Base-by-base conservation (phyloP, 2,113 vertebrate genomes). In the Rousettus leschenaultii region DNA sequence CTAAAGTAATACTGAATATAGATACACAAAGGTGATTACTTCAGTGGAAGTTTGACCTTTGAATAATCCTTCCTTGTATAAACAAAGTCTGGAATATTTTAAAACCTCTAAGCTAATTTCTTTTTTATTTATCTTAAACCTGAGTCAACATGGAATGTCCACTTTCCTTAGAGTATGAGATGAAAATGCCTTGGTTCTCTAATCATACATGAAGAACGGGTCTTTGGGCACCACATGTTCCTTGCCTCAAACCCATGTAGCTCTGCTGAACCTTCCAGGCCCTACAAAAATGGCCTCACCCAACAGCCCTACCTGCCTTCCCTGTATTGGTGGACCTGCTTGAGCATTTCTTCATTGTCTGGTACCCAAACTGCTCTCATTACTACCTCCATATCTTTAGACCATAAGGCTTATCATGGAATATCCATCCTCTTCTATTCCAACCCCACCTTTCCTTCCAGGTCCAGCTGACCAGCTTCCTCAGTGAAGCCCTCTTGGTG, bases 41-140 rank as follows among this genome's bases (percentile, higher is more conserved):
- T 89, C 88, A 86, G 82, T 95, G 84, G 82, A 96, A 75, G 90
- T 51, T 79, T 98, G 97, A 98, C 94, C 95, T 96, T 97, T 98
- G 89, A 97, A 98, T 96, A 97, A 97, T 97, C 87, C 85, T 97
- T 94, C 89, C 88, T 89, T 96, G 80, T 78, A 95, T 97, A 98
- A 98, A 98, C 95, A 98, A 98, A 98, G 83, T 57, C 91, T 97
- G 93, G 92, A 78, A 97, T 97, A 91, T 97, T 98, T 97, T 86
- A 91, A 90, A 96, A 24, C 63, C 83, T 95, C 95, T 95, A 97
- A 97, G 96, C 86, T 82, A 96, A 59, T 63, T 63, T 63, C 87
- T 92, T 97, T 97, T 93, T 86, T 82, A 96, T 97, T 98, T 97
- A 91, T 95, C 91, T 53, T 73, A 89, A 95, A 90, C 70, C 95